Percentiles rank a stretch among this genome's conserved stretches.
Conservation (phyloP, 2,797 vertebrate species). For the Ctenosaura bakeri region DNA sequence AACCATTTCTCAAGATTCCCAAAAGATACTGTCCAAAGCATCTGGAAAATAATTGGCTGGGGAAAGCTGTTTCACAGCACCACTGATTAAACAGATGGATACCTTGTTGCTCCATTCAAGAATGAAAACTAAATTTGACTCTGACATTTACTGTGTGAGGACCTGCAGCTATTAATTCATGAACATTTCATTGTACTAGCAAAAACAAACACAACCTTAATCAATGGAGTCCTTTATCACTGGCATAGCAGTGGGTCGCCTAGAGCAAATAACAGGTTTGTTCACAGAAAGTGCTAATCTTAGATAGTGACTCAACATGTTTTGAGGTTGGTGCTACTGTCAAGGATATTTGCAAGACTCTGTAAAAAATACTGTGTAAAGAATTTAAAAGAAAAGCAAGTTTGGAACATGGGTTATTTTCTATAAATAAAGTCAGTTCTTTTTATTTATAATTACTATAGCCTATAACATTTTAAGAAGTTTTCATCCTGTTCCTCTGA, state of each 20-base stretch:
- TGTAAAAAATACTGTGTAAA: neutral
- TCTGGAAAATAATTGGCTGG: neutral
- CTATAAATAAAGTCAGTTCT: neutral
- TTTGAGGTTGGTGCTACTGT: conserved; percentile 1
- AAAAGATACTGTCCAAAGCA: neutral
- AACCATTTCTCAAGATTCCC: too few relatives aligned
- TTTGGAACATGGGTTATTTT: neutral
- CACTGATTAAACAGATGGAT: neutral
- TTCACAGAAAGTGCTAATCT: neutral
- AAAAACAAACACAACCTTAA: neutral
- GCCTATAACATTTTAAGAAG: neutral
- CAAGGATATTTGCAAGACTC: neutral
- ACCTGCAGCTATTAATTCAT: neutral
- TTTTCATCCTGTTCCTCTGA: neutral
- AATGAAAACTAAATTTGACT: neutral
- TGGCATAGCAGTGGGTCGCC: neutral
- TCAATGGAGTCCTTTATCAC: neutral
- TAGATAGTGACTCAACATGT: neutral
- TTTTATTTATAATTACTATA: neutral
- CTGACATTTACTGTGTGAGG: neutral
- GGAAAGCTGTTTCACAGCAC: neutral
- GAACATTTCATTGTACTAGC: neutral
- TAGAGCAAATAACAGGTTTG: neutral
- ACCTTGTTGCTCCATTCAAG: neutral
- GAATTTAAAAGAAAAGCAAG: neutral